Evolutionary conservation across 1,140 invertebrate species (phyloP).

Genomic region (Diploscapter pachys): DNA sequence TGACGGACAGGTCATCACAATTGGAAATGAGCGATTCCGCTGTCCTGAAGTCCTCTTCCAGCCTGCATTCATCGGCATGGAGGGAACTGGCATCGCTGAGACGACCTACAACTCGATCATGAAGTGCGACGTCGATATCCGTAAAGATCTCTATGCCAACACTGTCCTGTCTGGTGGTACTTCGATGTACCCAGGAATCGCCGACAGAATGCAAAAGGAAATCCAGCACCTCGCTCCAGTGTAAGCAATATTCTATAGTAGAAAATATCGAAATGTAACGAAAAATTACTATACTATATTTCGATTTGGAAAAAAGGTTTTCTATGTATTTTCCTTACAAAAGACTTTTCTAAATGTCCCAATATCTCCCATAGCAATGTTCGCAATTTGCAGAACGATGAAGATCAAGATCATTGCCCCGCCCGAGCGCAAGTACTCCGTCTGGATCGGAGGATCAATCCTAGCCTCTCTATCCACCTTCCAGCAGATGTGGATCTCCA

Average conservation of each 20-base stretch:
- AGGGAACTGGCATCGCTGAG: conserved; percentile 59
- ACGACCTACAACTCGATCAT: conserved; percentile 60
- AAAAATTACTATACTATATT: no score
- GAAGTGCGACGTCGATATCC: conserved; percentile 61
- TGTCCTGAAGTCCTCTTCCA: conserved; percentile 58
- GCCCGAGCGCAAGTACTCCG: conserved; percentile 66
- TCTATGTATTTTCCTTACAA: not conserved
- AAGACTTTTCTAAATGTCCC: not conserved
- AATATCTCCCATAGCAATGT: not conserved
- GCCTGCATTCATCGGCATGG: conserved; percentile 59
- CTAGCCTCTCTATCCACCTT: conserved; percentile 68
- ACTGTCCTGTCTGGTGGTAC: conserved; percentile 63
- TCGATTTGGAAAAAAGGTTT: not conserved
- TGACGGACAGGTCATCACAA: conserved; percentile 60
- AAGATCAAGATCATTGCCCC: conserved; percentile 70
- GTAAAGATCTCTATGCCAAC: conserved; percentile 61
- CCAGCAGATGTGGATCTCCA: conserved; percentile 74
- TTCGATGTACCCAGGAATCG: conserved; percentile 64
- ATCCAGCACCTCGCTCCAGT: conserved; percentile 62
- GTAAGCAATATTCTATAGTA: conserved; percentile 1
- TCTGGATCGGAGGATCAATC: conserved; percentile 68
- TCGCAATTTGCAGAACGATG: conserved; percentile 61
- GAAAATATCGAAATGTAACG: no score
- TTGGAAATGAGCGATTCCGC: conserved; percentile 61
- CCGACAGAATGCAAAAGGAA: conserved; percentile 64